phyloP scores from a whole-genome alignment of 2,888 invertebrate genomes.

The Thecophora atra region DNA sequence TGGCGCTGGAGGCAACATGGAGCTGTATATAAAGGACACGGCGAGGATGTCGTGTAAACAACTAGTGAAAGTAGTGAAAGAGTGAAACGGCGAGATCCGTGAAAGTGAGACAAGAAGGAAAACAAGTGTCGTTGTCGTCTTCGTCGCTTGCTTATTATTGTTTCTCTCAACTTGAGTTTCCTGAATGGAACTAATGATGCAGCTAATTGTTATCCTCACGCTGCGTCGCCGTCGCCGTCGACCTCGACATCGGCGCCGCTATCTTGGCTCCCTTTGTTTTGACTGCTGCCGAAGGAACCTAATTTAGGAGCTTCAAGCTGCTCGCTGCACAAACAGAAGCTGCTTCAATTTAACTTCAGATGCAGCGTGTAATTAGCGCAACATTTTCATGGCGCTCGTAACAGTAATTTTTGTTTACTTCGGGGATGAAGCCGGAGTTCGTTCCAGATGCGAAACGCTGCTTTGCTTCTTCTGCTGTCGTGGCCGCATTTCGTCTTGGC shows the following conservation, averaged over 20 bases:
- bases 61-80: constrained; percentile 18
- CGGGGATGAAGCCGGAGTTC: not conserved
- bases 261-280: not conserved
- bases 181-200: constrained; percentile 48
- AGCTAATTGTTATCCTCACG: constrained; percentile 45
- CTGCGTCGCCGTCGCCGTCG: constrained; percentile 15
- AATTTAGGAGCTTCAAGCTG: constrained; percentile 30
- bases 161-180: constrained; percentile 30
- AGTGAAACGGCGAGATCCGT: too few species aligned
- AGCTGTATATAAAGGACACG: constrained; percentile 8
- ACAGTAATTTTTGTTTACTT: constrained; percentile 33
- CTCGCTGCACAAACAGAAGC: constrained; percentile 17
- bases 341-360: constrained; percentile 36
- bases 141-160: constrained; percentile 28
- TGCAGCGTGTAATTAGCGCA: constrained; percentile 44
- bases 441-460: not conserved
- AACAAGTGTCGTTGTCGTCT: constrained; percentile 24
- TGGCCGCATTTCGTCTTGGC: not conserved
- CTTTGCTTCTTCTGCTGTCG: not conserved
- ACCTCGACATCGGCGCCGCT: constrained; percentile 38
- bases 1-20: too few species aligned
- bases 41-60: not conserved
- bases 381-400: constrained; percentile 39
- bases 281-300: constrained; percentile 24
- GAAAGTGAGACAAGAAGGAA: too few species aligned